These are phyloP conservation scores for Numida meleagris DNA, from an alignment of 2,113 vertebrate genomes.

Conservation along the genomic window DNA sequence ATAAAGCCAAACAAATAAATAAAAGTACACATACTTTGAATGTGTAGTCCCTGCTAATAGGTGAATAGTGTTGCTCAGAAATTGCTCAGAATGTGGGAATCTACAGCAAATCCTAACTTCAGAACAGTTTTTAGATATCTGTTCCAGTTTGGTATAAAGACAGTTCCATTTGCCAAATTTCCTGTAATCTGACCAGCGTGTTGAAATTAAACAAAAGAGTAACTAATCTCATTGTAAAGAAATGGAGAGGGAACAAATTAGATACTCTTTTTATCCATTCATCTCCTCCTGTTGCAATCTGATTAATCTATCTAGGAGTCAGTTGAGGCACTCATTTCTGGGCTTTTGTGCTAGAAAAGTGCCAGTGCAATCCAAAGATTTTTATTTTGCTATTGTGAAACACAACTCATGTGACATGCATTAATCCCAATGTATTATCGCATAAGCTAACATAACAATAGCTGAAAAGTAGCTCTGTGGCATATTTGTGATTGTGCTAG, in stretches of 20 bases:
- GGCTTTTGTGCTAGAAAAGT: neutral
- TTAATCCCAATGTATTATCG: neutral
- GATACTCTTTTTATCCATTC: neutral
- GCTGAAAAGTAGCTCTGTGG: neutral
- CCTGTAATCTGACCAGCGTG: neutral
- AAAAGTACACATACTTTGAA: neutral
- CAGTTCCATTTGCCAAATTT: neutral
- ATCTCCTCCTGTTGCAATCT: neutral
- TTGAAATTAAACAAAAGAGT: conserved; percentile 5
- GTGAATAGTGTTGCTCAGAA: neutral
- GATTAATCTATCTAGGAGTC: neutral
- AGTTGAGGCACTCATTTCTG: neutral
- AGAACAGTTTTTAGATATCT: neutral
- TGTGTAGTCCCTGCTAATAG: neutral
- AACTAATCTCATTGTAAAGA: neutral
- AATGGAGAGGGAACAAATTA: neutral
- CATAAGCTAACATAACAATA: neutral
- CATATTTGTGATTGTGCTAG: neutral
- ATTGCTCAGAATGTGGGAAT: neutral
- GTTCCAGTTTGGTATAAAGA: neutral
- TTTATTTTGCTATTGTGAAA: neutral
- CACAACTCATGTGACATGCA: neutral
- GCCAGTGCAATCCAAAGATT: neutral
- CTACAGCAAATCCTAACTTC: neutral
- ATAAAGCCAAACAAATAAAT: neutral